Evolutionary conservation across 2,113 vertebrate species (phyloP), one percentile per base, ranked within the genome.

Genomic region (Chaetodon trifascialis): DNA sequence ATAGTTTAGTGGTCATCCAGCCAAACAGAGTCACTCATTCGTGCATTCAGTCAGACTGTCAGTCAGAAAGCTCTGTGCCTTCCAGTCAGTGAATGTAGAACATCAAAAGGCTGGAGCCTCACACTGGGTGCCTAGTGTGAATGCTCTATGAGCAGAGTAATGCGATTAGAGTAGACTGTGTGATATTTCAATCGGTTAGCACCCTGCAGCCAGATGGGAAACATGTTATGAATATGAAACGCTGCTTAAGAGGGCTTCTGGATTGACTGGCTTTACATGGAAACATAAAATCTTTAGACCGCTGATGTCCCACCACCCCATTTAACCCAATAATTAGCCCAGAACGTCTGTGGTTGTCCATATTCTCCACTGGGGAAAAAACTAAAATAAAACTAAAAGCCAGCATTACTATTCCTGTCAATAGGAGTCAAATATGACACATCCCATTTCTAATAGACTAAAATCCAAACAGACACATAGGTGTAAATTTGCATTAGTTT

Each of bases 151-250:
- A 91, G 85, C 82, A 91, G 87, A 79, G 88, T 94, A 94, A 95
- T 94, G 87, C 71, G 87, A 92, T 95, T 93, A 91, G 83, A 87
- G 87, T 84, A 86, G 82, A 88, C 92, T 88, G 88, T 93, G 92
- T 92, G 88, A 93, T 94, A 89, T 94, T 94, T 92, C 88, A 90
- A 92, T 94, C 77, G 60, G 77, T 85, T 92, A 88, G 84, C 73
- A 15, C 88, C 94, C 86, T 86, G 82, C 67, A 91, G 91, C 90
- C 76, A 81, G 54, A 85, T 78, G 65, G 75, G 78, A 92, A 91
- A 86, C 89, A 90, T 90, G 87, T 76, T 76, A 84, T 90, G 90
- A 94, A 93, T 94, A 89, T 91, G 87, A 90, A 93, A 87, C 51
- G 46, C 72, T 85, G 85, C 84, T 91, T 88, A 87, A 73, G 77